Evolutionary conservation across 2,113 vertebrate genomes (phyloP).

Genomic region (Lanius collurio): DNA sequence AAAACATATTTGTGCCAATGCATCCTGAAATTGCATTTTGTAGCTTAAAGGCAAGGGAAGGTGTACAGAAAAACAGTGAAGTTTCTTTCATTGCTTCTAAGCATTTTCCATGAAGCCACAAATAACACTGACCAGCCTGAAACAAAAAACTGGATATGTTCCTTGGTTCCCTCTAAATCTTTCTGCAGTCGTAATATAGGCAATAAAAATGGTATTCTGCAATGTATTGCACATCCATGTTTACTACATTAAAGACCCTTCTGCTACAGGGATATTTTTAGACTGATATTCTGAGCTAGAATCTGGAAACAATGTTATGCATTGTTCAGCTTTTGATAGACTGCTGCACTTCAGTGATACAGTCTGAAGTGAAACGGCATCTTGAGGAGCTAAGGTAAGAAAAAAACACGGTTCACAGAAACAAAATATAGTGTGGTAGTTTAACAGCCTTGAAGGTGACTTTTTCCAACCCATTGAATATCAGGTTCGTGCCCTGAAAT

Average conservation of each 20-base stretch:
- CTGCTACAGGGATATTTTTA: background rate
- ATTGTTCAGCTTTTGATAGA: slow-evolving; percentile 5
- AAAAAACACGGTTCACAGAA: background rate
- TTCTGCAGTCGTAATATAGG: background rate
- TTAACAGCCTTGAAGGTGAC: slow-evolving; percentile 70
- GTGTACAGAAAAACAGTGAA: background rate
- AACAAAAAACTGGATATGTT: background rate
- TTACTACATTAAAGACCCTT: background rate
- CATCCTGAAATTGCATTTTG: slow-evolving; percentile 7
- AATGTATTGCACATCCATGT: background rate
- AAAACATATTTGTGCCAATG: background rate
- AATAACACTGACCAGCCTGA: background rate
- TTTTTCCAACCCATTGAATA: slow-evolving; percentile 69
- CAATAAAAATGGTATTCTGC: background rate
- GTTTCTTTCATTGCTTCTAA: background rate
- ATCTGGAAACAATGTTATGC: background rate
- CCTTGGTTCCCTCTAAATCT: background rate
- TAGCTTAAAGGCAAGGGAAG: background rate
- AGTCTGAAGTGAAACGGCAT: background rate
- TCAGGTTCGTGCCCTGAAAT: slow-evolving; percentile 66
- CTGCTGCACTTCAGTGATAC: background rate
- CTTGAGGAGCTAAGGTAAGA: background rate
- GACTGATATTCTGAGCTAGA: background rate
- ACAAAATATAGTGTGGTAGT: slow-evolving; percentile 4
- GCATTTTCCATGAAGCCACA: background rate